Percentiles rank a stretch among this genome's conserved stretches.
Evolutionary conservation across 2,797 vertebrate genomes (phyloP).

Genomic region (Rhinichthys osculus): DNA sequence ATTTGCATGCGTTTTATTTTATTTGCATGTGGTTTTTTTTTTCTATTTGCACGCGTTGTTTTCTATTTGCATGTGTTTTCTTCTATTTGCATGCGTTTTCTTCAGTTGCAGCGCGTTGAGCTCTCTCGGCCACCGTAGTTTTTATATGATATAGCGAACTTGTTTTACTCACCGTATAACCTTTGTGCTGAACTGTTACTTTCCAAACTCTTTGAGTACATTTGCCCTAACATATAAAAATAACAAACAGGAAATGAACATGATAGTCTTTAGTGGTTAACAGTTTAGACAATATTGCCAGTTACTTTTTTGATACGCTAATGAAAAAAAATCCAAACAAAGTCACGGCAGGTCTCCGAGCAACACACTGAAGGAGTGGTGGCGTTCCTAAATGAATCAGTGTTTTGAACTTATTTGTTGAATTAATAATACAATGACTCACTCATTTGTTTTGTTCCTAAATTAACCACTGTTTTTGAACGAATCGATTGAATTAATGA

Average conservation of each 20-base stretch:
- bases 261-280: too few relatives aligned
- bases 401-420: not conserved
- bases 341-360: not conserved
- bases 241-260: not conserved
- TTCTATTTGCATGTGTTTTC: too few relatives aligned
- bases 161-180: constrained; percentile 1
- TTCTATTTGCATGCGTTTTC: too few relatives aligned
- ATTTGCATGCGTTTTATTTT: too few relatives aligned
- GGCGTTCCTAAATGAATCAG: not conserved
- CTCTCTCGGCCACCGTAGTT: too few relatives aligned
- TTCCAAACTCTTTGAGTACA: not conserved
- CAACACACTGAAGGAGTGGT: not conserved
- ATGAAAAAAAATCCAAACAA: too few relatives aligned
- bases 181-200: not conserved
- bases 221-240: too few relatives aligned
- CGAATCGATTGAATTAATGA: not conserved
- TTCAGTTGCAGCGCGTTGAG: too few relatives aligned
- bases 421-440: not conserved
- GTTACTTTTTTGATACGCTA: not conserved
- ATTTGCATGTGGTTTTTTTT: too few relatives aligned
- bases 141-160: not conserved
- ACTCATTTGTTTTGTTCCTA: not conserved
- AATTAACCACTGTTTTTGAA: not conserved
- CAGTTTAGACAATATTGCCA: not conserved
- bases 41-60: too few relatives aligned